Evolutionary conservation across 2,797 vertebrate genomes (phyloP).

Genomic region (Sebastolobus alascanus): DNA sequence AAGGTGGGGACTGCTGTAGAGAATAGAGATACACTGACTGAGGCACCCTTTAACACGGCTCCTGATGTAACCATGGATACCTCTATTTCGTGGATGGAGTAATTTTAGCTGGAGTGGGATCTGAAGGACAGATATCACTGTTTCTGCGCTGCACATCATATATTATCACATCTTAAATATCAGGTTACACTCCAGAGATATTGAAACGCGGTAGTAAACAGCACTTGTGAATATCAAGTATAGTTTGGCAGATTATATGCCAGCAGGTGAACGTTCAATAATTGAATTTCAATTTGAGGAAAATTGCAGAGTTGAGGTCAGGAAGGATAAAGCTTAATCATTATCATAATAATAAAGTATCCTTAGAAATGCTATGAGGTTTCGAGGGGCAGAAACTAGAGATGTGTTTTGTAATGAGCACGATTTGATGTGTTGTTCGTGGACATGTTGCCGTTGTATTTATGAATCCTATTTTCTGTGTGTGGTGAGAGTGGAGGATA

Average conservation of each 20-base stretch:
- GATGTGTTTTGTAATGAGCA: not conserved
- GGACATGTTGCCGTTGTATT: not conserved
- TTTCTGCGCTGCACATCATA: slow-evolving; percentile 62
- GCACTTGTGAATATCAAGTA: not conserved
- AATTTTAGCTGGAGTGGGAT: slow-evolving; percentile 86
- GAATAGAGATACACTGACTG: slow-evolving; percentile 77
- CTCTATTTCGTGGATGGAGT: slow-evolving; percentile 85
- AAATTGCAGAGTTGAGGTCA: not conserved
- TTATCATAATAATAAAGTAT: too few relatives aligned
- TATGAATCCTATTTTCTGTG: slow-evolving; percentile 12
- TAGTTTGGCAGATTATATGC: slow-evolving; percentile 8
- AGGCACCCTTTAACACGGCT: slow-evolving; percentile 82
- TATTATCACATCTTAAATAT: slow-evolving; percentile 47
- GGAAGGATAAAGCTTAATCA: not conserved
- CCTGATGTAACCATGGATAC: slow-evolving; percentile 90
- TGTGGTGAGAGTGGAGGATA: slow-evolving; percentile 17
- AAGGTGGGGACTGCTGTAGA: slow-evolving; percentile 73
- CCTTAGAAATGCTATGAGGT: not conserved
- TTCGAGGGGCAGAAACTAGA: not conserved
- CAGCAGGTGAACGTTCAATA: not conserved
- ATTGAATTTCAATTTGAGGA: not conserved
- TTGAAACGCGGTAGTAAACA: slow-evolving; percentile 2
- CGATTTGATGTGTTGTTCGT: not conserved
- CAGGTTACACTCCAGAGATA: slow-evolving; percentile 11
- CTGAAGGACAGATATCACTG: slow-evolving; percentile 75